Percentiles rank a stretch among this genome's conserved stretches.
Conservation (phyloP, 2,113 vertebrate genomes). For the Dicrurus megarhynchus region DNA sequence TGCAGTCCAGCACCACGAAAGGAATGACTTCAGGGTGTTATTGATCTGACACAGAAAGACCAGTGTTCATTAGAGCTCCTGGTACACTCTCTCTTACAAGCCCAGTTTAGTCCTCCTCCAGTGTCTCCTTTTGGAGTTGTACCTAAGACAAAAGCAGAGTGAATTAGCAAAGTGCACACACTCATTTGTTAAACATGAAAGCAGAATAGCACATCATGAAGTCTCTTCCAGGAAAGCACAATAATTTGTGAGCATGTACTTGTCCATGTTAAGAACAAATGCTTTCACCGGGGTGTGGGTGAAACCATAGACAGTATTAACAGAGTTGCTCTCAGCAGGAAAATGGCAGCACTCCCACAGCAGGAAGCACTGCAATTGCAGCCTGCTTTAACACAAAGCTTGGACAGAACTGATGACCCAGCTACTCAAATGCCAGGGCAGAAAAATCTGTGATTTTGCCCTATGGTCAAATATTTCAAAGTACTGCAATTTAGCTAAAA, state of each 20-base stretch:
- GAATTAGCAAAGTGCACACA: neutral
- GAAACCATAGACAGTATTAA: conserved; percentile 48
- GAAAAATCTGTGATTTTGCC: neutral
- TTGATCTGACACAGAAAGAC: conserved; percentile 3
- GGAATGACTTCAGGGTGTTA: neutral
- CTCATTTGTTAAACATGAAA: neutral
- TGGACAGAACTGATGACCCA: fast-evolving
- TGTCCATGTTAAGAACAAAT: conserved; percentile 72
- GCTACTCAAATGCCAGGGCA: no score
- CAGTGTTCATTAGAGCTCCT: neutral
- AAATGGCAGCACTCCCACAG: conserved; percentile 89
- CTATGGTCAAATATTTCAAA: neutral
- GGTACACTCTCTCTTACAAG: conserved; percentile 75
- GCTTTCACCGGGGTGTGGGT: conserved; percentile 42
- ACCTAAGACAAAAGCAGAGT: conserved; percentile 73
- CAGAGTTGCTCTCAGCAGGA: conserved; percentile 89
- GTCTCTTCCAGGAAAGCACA: neutral
- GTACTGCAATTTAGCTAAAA: neutral
- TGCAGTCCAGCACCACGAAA: neutral
- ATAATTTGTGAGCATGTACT: neutral
- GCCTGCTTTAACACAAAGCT: conserved; percentile 80
- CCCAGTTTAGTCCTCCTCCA: conserved; percentile 99
- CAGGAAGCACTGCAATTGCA: conserved; percentile 91
- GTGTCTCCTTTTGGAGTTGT: conserved; percentile 99
- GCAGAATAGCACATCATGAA: neutral